Conservation (phyloP, 2,888 invertebrate species). For the Syrphus vitripennis region DNA sequence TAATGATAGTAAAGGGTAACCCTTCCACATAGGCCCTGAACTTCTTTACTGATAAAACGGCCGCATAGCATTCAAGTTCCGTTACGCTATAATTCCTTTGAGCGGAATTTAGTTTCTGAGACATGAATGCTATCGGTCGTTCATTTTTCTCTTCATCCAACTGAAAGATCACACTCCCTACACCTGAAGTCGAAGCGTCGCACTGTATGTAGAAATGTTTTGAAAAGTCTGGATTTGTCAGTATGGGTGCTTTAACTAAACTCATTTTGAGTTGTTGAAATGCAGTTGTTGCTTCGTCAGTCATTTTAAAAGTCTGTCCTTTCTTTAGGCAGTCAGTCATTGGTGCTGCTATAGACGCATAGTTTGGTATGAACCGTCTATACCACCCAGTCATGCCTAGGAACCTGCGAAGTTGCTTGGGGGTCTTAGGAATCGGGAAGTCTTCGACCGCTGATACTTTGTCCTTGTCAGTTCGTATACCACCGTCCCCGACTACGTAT, state of each 20-base stretch:
- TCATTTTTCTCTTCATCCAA: constrained; percentile 30
- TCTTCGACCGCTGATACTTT: background rate
- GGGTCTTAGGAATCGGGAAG: background rate
- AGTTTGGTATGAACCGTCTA: background rate
- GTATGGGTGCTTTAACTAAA: background rate
- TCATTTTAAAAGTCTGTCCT: background rate
- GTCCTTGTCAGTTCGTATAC: background rate
- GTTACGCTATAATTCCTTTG: constrained; percentile 23
- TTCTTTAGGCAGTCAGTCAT: background rate
- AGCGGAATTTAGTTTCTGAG: constrained; percentile 25
- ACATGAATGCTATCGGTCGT: constrained; percentile 30
- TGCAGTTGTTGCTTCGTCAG: background rate
- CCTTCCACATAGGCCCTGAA: background rate
- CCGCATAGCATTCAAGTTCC: constrained; percentile 20
- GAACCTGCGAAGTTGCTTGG: background rate
- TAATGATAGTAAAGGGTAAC: background rate
- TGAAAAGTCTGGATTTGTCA: background rate
- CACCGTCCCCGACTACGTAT: background rate
- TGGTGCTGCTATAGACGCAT: no score
- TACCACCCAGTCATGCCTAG: background rate
- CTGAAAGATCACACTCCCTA: background rate
- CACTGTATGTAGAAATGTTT: background rate
- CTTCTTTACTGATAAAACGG: background rate
- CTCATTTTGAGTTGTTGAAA: background rate
- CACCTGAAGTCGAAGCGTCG: background rate